phyloP scores from a whole-genome alignment of 2,113 vertebrate genomes.

The Sander lucioperca region DNA sequence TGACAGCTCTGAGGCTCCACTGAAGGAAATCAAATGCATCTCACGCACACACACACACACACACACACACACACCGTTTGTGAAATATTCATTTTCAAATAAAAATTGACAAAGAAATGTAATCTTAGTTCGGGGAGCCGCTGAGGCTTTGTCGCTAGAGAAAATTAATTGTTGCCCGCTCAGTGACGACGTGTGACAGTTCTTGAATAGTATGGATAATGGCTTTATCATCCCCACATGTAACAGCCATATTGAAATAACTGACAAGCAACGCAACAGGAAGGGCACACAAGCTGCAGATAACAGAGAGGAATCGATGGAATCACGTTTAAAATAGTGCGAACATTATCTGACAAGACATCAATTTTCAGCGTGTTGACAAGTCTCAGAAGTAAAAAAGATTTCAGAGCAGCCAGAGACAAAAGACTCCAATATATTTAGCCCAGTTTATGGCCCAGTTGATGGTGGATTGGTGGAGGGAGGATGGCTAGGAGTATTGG shows the following conservation, averaged over 20 bases:
- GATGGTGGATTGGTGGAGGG: slow-evolving; percentile 8
- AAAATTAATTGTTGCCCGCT: slow-evolving; percentile 75
- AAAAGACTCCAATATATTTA: slow-evolving; percentile 39
- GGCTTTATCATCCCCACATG: slow-evolving; percentile 70
- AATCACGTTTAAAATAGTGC: slow-evolving; percentile 25
- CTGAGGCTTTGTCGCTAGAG: slow-evolving; percentile 55
- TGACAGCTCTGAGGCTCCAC: slow-evolving; percentile 64
- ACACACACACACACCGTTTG: slow-evolving; percentile 19
- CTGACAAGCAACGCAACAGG: slow-evolving; percentile 61
- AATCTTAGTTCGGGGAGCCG: slow-evolving; percentile 55
- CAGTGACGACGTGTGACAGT: slow-evolving; percentile 63
- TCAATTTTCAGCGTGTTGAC: slow-evolving; percentile 33
- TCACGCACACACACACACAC: slow-evolving; percentile 21
- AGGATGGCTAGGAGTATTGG: slow-evolving; percentile 42
- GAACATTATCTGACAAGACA: slow-evolving; percentile 50
- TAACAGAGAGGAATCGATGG: slow-evolving; percentile 50
- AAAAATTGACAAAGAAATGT: slow-evolving; percentile 72
- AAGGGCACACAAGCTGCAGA: slow-evolving; percentile 19
- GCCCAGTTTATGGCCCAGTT: slow-evolving; percentile 13
- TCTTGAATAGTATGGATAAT: slow-evolving; percentile 73
- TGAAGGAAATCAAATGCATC: slow-evolving; percentile 65
- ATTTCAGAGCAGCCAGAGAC: slow-evolving; percentile 43
- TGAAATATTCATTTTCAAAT: slow-evolving; percentile 71
- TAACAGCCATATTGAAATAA: slow-evolving; percentile 58
- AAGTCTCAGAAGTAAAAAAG: slow-evolving; percentile 43